Percentiles rank a stretch among this genome's conserved stretches.
Evolutionary conservation across 2,797 vertebrate species (phyloP).

Genomic region (Antennarius maculatus): DNA sequence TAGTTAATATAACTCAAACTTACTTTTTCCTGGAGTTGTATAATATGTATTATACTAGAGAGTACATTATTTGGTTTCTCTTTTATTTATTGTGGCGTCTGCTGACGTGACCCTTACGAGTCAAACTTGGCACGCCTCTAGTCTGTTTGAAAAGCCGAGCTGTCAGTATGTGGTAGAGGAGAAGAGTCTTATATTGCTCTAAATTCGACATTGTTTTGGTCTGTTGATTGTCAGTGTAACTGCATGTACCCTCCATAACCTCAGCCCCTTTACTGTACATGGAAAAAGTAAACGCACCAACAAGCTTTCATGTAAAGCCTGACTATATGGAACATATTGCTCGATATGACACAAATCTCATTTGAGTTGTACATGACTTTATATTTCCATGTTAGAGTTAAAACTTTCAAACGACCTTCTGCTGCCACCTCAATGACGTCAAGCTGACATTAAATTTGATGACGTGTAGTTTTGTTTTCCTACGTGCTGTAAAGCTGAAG

Average conservation of each 20-base stretch:
- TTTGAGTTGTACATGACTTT: constrained; percentile 50
- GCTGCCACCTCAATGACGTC: constrained; percentile 45
- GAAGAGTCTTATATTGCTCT: constrained; percentile 56
- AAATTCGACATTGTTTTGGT: constrained; percentile 65
- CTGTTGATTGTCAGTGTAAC: constrained; percentile 71
- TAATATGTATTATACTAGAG: constrained; percentile 75
- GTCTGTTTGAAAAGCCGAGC: constrained; percentile 59
- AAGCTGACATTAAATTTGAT: constrained; percentile 36
- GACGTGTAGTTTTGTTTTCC: constrained; percentile 41
- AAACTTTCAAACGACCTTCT: constrained; percentile 32
- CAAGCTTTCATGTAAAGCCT: constrained; percentile 41
- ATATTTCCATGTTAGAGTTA: constrained; percentile 35
- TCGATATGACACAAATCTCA: constrained; percentile 51
- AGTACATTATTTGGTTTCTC: constrained; percentile 67
- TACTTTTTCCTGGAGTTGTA: constrained; percentile 63
- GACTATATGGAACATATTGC: constrained; percentile 63
- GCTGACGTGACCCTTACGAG: constrained; percentile 67
- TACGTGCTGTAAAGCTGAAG: constrained; percentile 41
- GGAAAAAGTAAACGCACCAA: constrained; percentile 36
- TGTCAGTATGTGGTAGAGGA: constrained; percentile 65
- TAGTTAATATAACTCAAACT: constrained; percentile 33
- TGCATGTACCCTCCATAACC: constrained; percentile 64
- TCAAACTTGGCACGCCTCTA: constrained; percentile 56
- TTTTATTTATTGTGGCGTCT: constrained; percentile 84
- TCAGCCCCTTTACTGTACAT: constrained; percentile 43